Percentiles rank a stretch among this genome's conserved stretches.
Evolutionary conservation across 1,140 invertebrate genomes (phyloP).

Genomic region (Musca domestica): DNA sequence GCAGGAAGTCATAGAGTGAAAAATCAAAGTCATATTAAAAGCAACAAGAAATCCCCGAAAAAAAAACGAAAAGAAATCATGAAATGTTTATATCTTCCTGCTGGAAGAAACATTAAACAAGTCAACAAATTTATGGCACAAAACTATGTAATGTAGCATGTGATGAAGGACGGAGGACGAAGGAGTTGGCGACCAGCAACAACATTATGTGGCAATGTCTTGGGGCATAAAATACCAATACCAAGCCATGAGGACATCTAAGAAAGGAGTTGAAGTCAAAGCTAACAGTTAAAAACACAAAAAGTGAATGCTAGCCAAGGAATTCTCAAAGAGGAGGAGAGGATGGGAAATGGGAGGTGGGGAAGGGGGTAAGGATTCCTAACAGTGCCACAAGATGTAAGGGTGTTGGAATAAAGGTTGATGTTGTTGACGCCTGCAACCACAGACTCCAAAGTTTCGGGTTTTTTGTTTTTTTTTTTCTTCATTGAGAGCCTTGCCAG

Average conservation of each 20-base stretch:
- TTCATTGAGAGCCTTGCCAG: no score
- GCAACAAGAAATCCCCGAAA: constrained; percentile 11
- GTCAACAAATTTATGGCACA: background rate
- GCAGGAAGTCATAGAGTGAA: background rate
- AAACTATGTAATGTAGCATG: background rate
- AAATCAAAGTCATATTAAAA: constrained; percentile 18
- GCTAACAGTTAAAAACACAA: background rate
- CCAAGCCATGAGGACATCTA: no score
- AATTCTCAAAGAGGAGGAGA: no score
- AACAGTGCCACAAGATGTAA: background rate
- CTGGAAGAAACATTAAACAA: background rate
- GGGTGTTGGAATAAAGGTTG: background rate
- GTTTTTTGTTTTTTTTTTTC: no score
- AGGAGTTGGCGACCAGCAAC: no score
- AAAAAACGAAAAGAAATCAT: constrained; percentile 5
- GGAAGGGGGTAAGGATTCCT: background rate
- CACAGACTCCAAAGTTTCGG: background rate
- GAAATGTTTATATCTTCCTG: constrained; percentile 19
- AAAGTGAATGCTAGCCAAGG: background rate
- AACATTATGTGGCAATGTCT: background rate
- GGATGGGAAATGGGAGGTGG: no score
- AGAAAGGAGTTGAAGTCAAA: background rate
- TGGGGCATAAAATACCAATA: constrained; percentile 4
- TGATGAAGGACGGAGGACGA: no score
- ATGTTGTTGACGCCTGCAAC: background rate